These are phyloP conservation scores for Hydrochoerus hydrochaeris DNA, from an alignment of 2,113 vertebrate genomes.

Conservation along the genomic window DNA sequence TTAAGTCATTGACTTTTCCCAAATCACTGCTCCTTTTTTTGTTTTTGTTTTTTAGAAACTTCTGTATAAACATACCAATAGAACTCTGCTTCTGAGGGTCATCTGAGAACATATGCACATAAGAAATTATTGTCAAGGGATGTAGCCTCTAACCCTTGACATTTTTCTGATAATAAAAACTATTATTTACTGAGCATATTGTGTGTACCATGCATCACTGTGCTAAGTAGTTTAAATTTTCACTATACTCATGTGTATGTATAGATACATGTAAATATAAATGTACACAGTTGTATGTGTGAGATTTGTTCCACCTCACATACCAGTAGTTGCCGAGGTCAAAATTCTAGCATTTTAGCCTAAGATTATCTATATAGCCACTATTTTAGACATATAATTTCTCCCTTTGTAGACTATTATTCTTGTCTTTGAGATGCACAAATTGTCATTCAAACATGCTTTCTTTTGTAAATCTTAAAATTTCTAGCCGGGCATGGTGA, in stretches of 20 bases:
- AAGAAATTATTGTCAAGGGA: slow-evolving; percentile 13
- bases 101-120: background rate
- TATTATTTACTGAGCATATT: background rate
- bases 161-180: slow-evolving; percentile 40
- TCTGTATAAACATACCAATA: background rate
- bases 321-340: background rate
- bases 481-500: background rate
- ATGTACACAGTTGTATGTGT: background rate
- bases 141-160: background rate
- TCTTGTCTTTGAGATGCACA: slow-evolving; percentile 4
- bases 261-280: background rate
- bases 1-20: background rate
- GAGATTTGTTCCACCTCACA: background rate
- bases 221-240: background rate
- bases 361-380: background rate
- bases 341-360: slow-evolving; percentile 13
- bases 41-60: background rate
- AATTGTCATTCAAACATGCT: background rate
- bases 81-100: background rate
- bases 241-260: background rate
- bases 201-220: background rate
- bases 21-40: background rate
- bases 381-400: background rate
- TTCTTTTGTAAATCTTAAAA: background rate
- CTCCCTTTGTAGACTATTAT: background rate